These are phyloP conservation scores for Rhopalosiphum padi DNA, from an alignment of 1,140 invertebrate species.

Conservation along the genomic window DNA sequence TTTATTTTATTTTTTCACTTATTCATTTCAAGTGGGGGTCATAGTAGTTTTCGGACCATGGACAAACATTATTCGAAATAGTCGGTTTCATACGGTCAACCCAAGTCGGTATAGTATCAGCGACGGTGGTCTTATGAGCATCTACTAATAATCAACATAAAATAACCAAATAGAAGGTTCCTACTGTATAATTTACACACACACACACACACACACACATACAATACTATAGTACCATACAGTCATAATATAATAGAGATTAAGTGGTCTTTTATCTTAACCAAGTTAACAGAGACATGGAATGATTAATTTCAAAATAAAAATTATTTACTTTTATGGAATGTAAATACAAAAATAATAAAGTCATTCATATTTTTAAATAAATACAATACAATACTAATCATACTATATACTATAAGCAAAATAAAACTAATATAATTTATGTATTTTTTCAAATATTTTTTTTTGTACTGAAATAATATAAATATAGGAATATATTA, in stretches of 20 bases:
- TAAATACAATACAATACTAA: not conserved
- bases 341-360: not conserved
- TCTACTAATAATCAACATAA: slow-evolving; percentile 19
- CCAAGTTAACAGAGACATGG: not conserved
- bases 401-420: no score
- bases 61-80: slow-evolving; percentile 42
- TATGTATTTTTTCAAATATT: not conserved
- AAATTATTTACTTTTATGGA: not conserved
- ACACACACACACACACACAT: not conserved
- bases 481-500: not conserved
- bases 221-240: not conserved
- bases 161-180: not conserved
- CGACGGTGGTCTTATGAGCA: not conserved
- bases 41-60: not conserved
- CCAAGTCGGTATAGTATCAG: not conserved
- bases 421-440: not conserved
- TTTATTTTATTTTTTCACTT: slow-evolving; percentile 56
- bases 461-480: not conserved
- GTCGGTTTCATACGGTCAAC: not conserved
- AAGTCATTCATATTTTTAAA: not conserved
- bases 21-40: slow-evolving; percentile 41
- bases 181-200: not conserved
- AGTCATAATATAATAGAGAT: not conserved
- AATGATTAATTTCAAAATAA: not conserved
- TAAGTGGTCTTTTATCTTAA: slow-evolving; percentile 8